Base-by-base conservation (phyloP, 2,797 vertebrate genomes). In the Martes flavigula region DNA sequence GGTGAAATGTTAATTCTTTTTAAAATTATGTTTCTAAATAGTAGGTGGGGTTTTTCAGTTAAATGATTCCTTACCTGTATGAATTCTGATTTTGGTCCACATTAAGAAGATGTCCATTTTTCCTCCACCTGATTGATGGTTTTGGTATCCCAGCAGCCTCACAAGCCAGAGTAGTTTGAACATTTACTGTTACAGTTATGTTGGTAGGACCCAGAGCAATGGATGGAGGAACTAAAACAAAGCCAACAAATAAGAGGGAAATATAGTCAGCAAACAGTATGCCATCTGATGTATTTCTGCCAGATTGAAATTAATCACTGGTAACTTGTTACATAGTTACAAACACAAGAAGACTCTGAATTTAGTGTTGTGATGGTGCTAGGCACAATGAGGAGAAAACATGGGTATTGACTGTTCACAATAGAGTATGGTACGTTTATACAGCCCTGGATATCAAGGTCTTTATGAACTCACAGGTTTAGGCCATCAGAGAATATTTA, bases 1-100 rank as follows among this genome's bases (percentile, higher is more conserved):
- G 14, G 40, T 56, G 78, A 92, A 93, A 92, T 75, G 15, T 62
- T 88, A 46, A 58, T 96, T 95, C 30, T 73, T 89, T 87, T 13
- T 18, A 72, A 77, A 85, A 62, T n/a, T 62, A 60, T 56, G 54
- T 73, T 83, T 95, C 46, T 38, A 84, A 85, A 58, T 68, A 62
- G 25, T 11, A 82, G 48, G 25, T 88, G 9, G 27, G 20, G 38
- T 48, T 95, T 85, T 87, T 90, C 62, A 77, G 17, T 38, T 35
- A 43, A 83, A 93, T 32, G 23, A 66, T 7, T 43, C 79, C 92
- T 98, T 98, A 99, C 99, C 99, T 99, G 99, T 99, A 99, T 82
- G 99, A 99, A 98, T 99, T 99, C 98, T 99, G 99, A 98, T 99
- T 99, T 98, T 99, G 99, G 98, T 99, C 99, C 92, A 99, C 98